Base-by-base conservation (phyloP, 2,113 vertebrate species). In the Etheostoma cragini region DNA sequence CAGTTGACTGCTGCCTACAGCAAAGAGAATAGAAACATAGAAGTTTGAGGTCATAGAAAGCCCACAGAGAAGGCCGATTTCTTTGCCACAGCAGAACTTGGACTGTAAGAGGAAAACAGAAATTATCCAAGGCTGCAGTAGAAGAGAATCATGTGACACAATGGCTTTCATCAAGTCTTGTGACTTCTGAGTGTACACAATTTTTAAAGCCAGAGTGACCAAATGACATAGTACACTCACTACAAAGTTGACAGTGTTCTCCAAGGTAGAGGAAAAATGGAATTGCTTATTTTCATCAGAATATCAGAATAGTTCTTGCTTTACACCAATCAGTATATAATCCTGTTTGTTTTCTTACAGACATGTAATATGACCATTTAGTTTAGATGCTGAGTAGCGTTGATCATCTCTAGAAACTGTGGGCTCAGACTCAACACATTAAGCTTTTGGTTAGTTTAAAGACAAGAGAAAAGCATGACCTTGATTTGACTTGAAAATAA, bases 141-240 rank as follows among this genome's bases (percentile, higher is more conserved):
- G 74, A 64, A 53, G 42, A 50, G 62, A 21, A 21, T 87, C 94
- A 94, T 95, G 93, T 95, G 94, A 95, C 89, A 35, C 70, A 16
- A 17, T 15, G 22, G 80, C 83, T 88, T 87, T 88, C 42, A 67
- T 89, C 62, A 54, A 76, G 93, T 94, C 93, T 94, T 93, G 92
- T 94, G 94, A 95, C 93, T 89, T 73, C 54, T 82, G 65, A 88
- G 75, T 72, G 80, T 53, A 77, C 38, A 86, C 78, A 82, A 87
- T 60, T 81, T 86, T 83, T 82, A 58, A 76, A 84, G 85, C 84
- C 57, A 35, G 63, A 46, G 14, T 46, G 38, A 10, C 38, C 38
- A 6, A 6, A 35, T 35, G 33, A 35, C 33, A 42, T 42, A 11
- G 38, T 2, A 42, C 38, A 11, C 10, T 3, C 38, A 11, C 38